Conservation (phyloP, 2,888 invertebrate species). For the Lasius platythorax region DNA sequence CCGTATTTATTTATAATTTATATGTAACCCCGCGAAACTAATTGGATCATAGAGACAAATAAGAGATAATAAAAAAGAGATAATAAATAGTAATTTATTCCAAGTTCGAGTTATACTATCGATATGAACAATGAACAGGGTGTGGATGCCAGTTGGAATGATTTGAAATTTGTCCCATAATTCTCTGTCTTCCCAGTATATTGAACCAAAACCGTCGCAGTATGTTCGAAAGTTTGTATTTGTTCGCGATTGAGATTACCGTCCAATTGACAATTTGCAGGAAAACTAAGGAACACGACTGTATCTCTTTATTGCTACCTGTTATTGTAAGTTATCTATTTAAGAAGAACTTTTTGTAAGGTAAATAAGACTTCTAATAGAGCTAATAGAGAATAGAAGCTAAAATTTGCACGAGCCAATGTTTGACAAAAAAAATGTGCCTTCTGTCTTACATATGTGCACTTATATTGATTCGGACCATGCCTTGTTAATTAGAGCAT, state of each 20-base stretch:
- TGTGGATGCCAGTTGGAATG: constrained; percentile 2
- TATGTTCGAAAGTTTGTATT: constrained; percentile 12
- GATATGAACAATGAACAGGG: not conserved
- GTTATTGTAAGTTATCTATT: constrained; percentile 14
- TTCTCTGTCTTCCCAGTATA: constrained; percentile 42
- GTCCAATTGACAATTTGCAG: constrained; percentile 16
- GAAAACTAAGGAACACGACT: constrained; percentile 26
- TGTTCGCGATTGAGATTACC: constrained; percentile 27
- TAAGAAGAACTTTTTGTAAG: constrained; percentile 9
- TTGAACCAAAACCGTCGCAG: not conserved
- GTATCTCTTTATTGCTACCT: constrained; percentile 14
- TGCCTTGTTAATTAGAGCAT: constrained; percentile 31
- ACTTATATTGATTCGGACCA: constrained; percentile 18
- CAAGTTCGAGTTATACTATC: not conserved
- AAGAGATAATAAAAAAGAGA: not conserved
- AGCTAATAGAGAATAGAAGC: not conserved
- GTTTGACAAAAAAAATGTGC: constrained; percentile 32
- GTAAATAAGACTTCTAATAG: not conserved
- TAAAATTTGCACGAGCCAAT: not conserved
- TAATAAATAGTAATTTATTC: not conserved
- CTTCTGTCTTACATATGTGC: constrained; percentile 24
- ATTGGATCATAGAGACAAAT: not conserved
- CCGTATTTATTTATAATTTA: constrained; percentile 42
- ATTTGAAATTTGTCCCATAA: not conserved
- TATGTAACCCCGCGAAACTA: constrained; percentile 14